Evolutionary conservation across 2,797 vertebrate genomes (phyloP).

Genomic region (Enteromius treurensis): DNA sequence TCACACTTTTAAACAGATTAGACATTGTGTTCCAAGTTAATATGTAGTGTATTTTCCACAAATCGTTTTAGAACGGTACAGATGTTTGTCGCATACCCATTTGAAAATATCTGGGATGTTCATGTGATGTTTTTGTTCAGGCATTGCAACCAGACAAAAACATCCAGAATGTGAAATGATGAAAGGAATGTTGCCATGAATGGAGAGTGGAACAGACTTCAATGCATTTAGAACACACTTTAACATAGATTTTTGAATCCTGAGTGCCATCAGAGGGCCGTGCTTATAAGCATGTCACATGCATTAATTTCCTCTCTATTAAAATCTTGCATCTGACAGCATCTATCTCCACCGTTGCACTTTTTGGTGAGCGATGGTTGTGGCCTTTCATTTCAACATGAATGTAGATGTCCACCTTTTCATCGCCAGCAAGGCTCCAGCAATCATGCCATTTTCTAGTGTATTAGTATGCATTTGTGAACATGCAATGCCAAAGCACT

Average conservation of each 20-base stretch:
- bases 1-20: conserved; percentile 2
- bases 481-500: background rate
- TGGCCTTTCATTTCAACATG: conserved; percentile 36
- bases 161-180: background rate
- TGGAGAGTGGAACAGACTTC: background rate
- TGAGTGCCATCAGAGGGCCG: background rate
- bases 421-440: conserved; percentile 7
- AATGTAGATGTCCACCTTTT: conserved; percentile 30
- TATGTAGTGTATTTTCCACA: background rate
- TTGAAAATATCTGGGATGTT: background rate
- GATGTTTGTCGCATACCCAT: background rate
- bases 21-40: background rate
- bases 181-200: background rate
- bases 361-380: background rate
- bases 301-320: conserved; percentile 31
- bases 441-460: conserved; percentile 3
- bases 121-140: background rate
- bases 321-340: conserved; percentile 15
- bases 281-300: conserved; percentile 14
- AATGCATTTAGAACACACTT: conserved; percentile 1
- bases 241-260: conserved; percentile 8
- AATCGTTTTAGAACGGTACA: background rate
- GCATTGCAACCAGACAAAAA: conserved; percentile 7
- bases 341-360: background rate
- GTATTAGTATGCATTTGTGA: background rate